These are phyloP conservation scores for Erpetoichthys calabaricus DNA, from an alignment of 2,797 vertebrate genomes.

Conservation along the genomic window DNA sequence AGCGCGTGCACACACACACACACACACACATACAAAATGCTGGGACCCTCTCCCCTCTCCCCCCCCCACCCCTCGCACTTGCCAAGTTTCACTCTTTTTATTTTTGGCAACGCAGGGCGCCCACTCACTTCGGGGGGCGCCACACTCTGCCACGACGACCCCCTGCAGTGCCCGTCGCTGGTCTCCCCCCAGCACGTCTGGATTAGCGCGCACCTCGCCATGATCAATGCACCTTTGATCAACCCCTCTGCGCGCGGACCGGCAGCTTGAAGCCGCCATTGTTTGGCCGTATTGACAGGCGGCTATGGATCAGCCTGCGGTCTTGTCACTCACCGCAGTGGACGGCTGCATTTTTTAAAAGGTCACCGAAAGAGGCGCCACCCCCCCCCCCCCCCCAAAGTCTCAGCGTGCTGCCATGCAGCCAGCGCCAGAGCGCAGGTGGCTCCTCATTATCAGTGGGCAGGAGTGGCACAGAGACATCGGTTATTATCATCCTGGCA, in stretches of 20 bases:
- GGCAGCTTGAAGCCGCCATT: conserved; percentile 56
- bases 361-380: conserved; percentile 45
- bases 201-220: conserved; percentile 38
- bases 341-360: conserved; percentile 68
- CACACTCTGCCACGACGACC: conserved; percentile 1
- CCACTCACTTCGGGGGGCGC: conserved; percentile 5
- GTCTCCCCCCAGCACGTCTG: conserved; percentile 24
- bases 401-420: not conserved
- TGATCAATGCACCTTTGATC: conserved; percentile 66
- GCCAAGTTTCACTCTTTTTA: conserved; percentile 20
- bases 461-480: too few species aligned
- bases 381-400: not conserved
- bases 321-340: conserved; percentile 48
- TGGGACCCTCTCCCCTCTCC: conserved; percentile 10
- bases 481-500: too few species aligned
- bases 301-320: conserved; percentile 52
- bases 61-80: conserved; percentile 1
- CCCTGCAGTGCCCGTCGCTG: not conserved
- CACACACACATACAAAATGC: conserved; percentile 12
- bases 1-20: conserved; percentile 8
- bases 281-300: conserved; percentile 68
- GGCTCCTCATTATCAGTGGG: not conserved
- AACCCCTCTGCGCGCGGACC: conserved; percentile 56
- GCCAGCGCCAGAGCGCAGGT: not conserved
- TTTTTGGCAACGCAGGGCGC: conserved; percentile 13